These are phyloP conservation scores for Setipinna tenuifilis DNA, from an alignment of 2,797 vertebrate species.

Conservation along the genomic window DNA sequence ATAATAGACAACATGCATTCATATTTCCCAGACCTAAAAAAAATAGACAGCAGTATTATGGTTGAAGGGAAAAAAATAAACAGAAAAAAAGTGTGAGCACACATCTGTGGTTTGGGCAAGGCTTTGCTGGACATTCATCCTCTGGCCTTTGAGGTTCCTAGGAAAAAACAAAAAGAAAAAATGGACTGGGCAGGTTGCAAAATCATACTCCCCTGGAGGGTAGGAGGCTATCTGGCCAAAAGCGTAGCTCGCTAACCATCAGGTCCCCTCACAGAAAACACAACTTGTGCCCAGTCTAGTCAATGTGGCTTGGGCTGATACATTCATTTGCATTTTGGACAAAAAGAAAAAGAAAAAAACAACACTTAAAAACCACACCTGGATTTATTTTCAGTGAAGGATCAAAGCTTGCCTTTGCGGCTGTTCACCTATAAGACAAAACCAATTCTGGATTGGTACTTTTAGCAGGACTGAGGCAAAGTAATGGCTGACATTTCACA, in stretches of 20 bases:
- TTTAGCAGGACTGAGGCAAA: neutral
- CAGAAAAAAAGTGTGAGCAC: neutral
- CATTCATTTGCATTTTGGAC: neutral
- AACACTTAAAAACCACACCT: neutral
- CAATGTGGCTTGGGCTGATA: conserved; percentile 11
- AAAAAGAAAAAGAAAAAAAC: neutral
- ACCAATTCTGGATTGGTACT: neutral
- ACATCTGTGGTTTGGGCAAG: neutral
- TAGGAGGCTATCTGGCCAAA: neutral
- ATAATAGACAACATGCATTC: neutral
- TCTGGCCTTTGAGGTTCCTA: neutral
- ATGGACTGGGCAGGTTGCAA: neutral
- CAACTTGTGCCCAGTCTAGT: neutral
- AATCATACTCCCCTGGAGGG: neutral
- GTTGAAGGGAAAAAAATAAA: neutral
- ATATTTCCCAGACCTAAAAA: neutral
- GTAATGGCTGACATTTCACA: neutral
- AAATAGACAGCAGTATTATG: neutral
- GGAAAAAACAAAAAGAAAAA: neutral
- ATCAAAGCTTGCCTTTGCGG: neutral
- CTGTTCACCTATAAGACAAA: neutral
- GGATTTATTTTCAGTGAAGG: neutral
- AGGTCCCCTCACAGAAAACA: neutral
- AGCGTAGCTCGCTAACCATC: neutral
- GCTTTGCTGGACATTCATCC: neutral